These are phyloP conservation scores for Machimus rusticus DNA, from an alignment of 2,888 invertebrate species.

Conservation along the genomic window DNA sequence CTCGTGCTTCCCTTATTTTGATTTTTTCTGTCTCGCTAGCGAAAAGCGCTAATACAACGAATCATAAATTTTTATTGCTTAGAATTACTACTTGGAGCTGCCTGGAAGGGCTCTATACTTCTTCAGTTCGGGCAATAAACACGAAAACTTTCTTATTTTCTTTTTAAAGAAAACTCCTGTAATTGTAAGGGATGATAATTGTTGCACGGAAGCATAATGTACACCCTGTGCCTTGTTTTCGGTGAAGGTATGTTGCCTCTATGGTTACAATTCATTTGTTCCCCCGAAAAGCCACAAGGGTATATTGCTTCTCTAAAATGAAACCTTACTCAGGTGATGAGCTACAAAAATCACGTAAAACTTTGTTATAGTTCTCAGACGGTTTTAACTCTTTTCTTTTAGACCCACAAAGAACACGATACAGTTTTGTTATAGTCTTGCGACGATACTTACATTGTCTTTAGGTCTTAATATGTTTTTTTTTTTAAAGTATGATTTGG, in stretches of 20 bases:
- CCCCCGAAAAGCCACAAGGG: neutral
- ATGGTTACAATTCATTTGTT: neutral
- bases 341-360: neutral
- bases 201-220: slow-evolving; percentile 4
- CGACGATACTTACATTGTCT: neutral
- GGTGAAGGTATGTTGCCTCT: neutral
- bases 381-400: neutral
- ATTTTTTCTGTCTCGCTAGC: slow-evolving; percentile 10
- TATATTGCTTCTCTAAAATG: neutral
- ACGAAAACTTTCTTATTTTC: slow-evolving; percentile 19
- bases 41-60: slow-evolving; percentile 10
- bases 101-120: neutral
- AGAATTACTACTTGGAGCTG: slow-evolving; percentile 35
- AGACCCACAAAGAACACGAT: neutral
- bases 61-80: slow-evolving; percentile 40
- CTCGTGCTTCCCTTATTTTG: neutral
- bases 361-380: neutral
- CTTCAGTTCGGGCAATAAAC: slow-evolving; percentile 24
- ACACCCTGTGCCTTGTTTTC: neutral
- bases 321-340: neutral
- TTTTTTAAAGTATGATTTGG: neutral
- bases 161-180: slow-evolving; percentile 1
- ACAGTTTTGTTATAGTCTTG: neutral
- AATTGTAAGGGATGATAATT: slow-evolving; percentile 25
- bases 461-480: neutral